Evolutionary conservation across 1,140 invertebrate genomes (phyloP).

Genomic region (Pogonognathellus flavescens): DNA sequence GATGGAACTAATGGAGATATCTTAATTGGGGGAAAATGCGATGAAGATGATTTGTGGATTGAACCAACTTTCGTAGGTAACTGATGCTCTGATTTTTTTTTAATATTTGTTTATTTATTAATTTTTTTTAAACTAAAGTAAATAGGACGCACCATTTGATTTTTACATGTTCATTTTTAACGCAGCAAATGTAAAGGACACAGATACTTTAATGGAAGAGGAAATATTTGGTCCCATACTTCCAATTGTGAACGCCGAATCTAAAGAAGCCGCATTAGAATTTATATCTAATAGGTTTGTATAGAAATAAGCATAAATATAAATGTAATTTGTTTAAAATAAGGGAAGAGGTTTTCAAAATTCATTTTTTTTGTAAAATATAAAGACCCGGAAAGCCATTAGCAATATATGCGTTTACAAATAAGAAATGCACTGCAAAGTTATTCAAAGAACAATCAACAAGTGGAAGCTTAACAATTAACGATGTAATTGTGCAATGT

Average conservation of each 20-base stretch:
- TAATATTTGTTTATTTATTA: not conserved
- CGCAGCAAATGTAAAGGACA: constrained; percentile 55
- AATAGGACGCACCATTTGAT: too few relatives aligned
- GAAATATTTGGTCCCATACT: constrained; percentile 84
- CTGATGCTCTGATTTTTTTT: too few relatives aligned
- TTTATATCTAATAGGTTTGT: constrained; percentile 81
- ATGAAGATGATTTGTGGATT: constrained; percentile 56
- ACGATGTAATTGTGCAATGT: constrained; percentile 25
- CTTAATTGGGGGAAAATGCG: constrained; percentile 51
- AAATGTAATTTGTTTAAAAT: not conserved
- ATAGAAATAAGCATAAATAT: not conserved
- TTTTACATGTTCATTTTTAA: not conserved
- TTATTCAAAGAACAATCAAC: constrained; percentile 83
- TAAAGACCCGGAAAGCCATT: constrained; percentile 75
- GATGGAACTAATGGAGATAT: constrained; percentile 57
- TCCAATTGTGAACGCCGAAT: constrained; percentile 70
- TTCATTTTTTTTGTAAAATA: not conserved
- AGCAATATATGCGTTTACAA: constrained; percentile 88
- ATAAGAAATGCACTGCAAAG: constrained; percentile 79
- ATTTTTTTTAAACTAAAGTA: constrained; percentile 17
- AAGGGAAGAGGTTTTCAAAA: too few relatives aligned
- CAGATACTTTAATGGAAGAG: constrained; percentile 85
- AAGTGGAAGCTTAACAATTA: constrained; percentile 77
- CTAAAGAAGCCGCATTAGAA: constrained; percentile 87
- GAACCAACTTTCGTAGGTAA: constrained; percentile 58